Conservation (phyloP, 1,140 invertebrate species). For the Drosophila nigrodunni region DNA sequence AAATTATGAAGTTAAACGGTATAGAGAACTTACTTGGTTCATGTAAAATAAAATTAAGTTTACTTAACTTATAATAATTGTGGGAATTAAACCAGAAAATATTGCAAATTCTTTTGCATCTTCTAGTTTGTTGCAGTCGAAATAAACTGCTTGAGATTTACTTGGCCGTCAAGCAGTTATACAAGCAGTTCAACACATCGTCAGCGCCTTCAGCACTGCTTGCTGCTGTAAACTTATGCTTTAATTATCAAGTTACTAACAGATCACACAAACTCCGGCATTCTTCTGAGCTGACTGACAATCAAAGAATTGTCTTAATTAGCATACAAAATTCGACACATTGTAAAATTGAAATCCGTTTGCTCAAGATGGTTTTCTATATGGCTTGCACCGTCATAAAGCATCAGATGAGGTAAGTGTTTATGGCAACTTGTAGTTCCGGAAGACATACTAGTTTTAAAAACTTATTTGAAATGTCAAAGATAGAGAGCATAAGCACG, state of each 20-base stretch:
- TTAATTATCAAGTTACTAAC: background rate
- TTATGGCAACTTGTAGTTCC: slow-evolving; percentile 18
- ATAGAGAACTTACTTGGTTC: too few relatives aligned
- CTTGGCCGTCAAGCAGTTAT: too few relatives aligned
- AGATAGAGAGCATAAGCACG: slow-evolving; percentile 2
- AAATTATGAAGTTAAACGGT: too few relatives aligned
- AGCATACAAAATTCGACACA: slow-evolving; percentile 26
- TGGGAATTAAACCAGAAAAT: too few relatives aligned
- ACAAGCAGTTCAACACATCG: too few relatives aligned
- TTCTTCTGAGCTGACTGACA: background rate
- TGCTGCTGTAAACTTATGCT: too few relatives aligned
- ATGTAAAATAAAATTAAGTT: too few relatives aligned
- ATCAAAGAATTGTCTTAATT: slow-evolving; percentile 10
- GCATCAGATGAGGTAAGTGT: slow-evolving; percentile 29
- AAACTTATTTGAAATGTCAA: slow-evolving; percentile 13
- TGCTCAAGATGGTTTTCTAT: slow-evolving; percentile 16
- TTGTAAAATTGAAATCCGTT: slow-evolving; percentile 11
- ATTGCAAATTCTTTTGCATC: too few relatives aligned
- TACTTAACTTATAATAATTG: too few relatives aligned
- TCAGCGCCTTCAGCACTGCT: too few relatives aligned
- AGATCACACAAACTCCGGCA: background rate
- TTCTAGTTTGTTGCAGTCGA: too few relatives aligned
- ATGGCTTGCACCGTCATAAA: slow-evolving; percentile 11
- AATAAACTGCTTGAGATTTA: too few relatives aligned
- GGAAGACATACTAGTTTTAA: slow-evolving; percentile 24